Conservation (phyloP, 2,797 vertebrate genomes). For the Neostethus bicornis region DNA sequence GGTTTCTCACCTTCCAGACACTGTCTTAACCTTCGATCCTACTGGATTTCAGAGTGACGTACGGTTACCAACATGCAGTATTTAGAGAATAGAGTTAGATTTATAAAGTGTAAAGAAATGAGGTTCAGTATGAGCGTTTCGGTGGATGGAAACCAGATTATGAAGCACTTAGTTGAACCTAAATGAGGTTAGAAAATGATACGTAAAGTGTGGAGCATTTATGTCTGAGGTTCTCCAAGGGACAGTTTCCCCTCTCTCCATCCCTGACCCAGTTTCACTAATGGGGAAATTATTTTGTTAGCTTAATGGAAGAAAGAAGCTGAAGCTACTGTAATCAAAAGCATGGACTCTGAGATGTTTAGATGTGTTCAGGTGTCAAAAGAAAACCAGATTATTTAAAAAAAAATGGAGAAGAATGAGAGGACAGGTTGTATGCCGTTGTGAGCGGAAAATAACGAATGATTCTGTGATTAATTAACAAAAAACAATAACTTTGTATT, state of each 20-base stretch:
- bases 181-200: background rate
- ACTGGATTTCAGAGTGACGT: background rate
- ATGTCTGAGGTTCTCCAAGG: background rate
- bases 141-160: background rate
- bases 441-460: no score
- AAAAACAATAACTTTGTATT: no score
- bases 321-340: background rate
- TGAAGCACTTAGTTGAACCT: background rate
- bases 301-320: background rate
- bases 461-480: no score
- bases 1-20: constrained; percentile 3
- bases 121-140: background rate
- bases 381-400: no score
- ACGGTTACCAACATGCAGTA: background rate
- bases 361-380: no score
- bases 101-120: background rate
- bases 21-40: background rate
- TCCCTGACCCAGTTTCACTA: background rate
- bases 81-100: background rate
- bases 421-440: no score
- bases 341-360: no score
- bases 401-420: no score
- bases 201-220: background rate
- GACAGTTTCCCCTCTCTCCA: background rate
- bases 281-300: background rate